phyloP scores from a whole-genome alignment of 2,888 invertebrate genomes.

The Graphium colonna region DNA sequence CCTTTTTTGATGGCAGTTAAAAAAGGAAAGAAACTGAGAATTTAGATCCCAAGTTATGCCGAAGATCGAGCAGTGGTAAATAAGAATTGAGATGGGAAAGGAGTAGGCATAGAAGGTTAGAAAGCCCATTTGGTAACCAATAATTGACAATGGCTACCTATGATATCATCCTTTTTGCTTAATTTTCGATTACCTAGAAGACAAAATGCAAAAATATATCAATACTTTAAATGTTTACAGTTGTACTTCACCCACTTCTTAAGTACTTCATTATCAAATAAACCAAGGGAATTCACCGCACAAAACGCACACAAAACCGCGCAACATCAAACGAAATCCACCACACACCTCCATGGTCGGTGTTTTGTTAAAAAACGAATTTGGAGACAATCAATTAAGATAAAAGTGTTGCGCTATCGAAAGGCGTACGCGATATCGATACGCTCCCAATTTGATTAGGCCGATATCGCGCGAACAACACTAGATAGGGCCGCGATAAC shows the following conservation, averaged over 20 bases:
- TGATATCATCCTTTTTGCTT: no score
- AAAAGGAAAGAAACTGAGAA: no score
- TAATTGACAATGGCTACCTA: no score
- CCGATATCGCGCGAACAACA: conserved; percentile 67
- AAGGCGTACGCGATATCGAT: conserved; percentile 67
- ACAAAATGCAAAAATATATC: no score
- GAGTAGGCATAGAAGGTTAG: no score
- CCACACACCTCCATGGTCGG: conserved; percentile 40
- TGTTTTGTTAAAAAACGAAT: conserved; percentile 60
- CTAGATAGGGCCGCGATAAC: conserved; percentile 69
- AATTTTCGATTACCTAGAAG: no score
- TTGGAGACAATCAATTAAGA: conserved; percentile 73
- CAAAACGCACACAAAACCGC: conserved; percentile 19
- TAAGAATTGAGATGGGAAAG: no score
- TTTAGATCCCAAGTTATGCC: no score
- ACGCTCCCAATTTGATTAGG: conserved; percentile 76
- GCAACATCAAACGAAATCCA: conserved; percentile 48
- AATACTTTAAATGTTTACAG: not conserved
- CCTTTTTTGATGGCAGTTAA: no score
- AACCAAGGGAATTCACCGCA: not conserved
- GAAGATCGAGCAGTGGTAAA: no score
- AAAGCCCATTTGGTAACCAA: no score
- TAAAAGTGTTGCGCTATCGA: conserved; percentile 66
- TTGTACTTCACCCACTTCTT: not conserved
- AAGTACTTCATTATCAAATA: not conserved